Percentiles rank a stretch among this genome's conserved stretches.
Conservation (phyloP, 1,140 invertebrate genomes). For the Dreissena rostriformis region DNA sequence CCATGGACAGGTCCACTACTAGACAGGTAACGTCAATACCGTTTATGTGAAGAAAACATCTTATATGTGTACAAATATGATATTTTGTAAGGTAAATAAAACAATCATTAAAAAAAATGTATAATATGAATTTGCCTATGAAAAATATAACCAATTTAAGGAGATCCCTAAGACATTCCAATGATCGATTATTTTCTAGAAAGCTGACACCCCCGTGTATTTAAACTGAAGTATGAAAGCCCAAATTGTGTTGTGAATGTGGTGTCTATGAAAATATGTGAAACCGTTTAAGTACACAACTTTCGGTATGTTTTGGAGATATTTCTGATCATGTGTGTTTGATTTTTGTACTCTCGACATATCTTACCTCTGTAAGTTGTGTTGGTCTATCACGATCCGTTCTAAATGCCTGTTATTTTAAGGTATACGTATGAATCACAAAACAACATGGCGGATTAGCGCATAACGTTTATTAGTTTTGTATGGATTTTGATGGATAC, state of each 20-base stretch:
- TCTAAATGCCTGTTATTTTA: too few relatives aligned
- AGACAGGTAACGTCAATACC: constrained; percentile 19
- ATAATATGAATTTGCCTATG: too few relatives aligned
- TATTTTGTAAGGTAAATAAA: too few relatives aligned
- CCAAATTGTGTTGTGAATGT: constrained; percentile 56
- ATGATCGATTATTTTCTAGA: constrained; percentile 38
- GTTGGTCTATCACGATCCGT: too few relatives aligned
- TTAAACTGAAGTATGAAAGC: constrained; percentile 42
- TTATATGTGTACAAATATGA: too few relatives aligned
- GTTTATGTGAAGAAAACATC: too few relatives aligned
- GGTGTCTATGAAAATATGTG: constrained; percentile 37
- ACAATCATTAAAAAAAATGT: too few relatives aligned
- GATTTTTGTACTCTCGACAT: neutral
- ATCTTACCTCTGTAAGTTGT: neutral
- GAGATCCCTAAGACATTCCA: constrained; percentile 31
- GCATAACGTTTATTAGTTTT: too few relatives aligned
- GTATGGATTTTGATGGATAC: too few relatives aligned
- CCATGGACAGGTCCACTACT: constrained; percentile 52
- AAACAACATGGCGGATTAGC: constrained; percentile 59
- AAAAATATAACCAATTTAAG: too few relatives aligned
- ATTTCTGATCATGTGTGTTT: constrained; percentile 25
- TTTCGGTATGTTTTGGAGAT: constrained; percentile 49
- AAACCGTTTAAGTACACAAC: constrained; percentile 13
- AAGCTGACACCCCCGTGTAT: constrained; percentile 49
- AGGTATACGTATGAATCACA: too few relatives aligned